Evolutionary conservation across 2,797 vertebrate genomes (phyloP).

Genomic region (Phoebastria nigripes): DNA sequence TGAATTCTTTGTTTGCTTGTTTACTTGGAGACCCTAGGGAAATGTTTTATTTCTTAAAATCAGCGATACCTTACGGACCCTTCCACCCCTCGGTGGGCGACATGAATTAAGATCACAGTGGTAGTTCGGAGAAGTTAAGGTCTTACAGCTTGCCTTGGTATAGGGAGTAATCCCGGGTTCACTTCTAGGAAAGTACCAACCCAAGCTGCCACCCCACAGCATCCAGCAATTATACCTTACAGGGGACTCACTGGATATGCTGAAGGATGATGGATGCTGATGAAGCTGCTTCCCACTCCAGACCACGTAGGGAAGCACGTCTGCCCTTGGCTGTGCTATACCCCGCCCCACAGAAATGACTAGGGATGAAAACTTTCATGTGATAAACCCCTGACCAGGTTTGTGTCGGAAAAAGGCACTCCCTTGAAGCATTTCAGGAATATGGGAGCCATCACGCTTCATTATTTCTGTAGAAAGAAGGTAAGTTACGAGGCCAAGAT

Average conservation of each 20-base stretch:
- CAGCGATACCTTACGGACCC: neutral
- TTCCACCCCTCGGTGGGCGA: accelerated
- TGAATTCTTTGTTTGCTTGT: neutral
- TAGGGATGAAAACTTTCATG: neutral
- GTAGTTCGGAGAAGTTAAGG: neutral
- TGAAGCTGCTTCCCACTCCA: neutral
- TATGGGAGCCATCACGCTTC: neutral
- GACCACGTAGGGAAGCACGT: neutral
- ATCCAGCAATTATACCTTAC: neutral
- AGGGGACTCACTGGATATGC: neutral
- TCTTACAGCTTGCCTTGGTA: neutral
- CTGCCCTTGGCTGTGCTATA: neutral
- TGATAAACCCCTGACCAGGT: neutral
- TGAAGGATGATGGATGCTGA: neutral
- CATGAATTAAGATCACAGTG: neutral
- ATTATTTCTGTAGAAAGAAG: neutral
- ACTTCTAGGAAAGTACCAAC: neutral
- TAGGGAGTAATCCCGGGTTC: neutral
- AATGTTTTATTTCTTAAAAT: neutral
- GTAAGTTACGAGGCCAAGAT: neutral
- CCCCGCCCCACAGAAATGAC: neutral
- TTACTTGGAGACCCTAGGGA: neutral
- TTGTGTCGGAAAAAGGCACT: neutral
- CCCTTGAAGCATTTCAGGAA: neutral
- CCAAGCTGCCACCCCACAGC: neutral